Percentiles rank a stretch among this genome's conserved stretches.
phyloP scores from a whole-genome alignment of 2,113 vertebrate genomes.

The Pithys albifrons region DNA sequence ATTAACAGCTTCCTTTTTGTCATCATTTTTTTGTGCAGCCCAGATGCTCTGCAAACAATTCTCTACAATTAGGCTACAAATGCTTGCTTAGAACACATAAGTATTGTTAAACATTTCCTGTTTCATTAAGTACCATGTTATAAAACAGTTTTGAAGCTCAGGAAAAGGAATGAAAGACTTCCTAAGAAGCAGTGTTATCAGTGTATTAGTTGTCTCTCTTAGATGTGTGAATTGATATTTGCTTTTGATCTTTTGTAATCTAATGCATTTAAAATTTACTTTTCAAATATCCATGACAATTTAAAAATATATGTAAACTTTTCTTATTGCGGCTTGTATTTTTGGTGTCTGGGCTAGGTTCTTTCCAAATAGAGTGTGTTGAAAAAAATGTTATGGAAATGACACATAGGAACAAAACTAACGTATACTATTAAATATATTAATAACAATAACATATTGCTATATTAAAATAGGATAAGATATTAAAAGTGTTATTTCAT shows the following conservation, averaged over 20 bases:
- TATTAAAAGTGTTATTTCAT: background rate
- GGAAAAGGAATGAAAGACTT: background rate
- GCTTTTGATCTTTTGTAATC: conserved; percentile 18
- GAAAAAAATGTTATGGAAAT: background rate
- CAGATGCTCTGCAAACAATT: background rate
- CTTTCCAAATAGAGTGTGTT: background rate
- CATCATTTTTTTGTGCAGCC: background rate
- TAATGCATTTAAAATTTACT: background rate
- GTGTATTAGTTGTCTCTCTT: background rate
- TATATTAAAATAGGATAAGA: background rate
- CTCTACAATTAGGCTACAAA: background rate
- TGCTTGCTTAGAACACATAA: background rate
- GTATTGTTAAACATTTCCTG: background rate
- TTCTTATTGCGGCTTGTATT: background rate
- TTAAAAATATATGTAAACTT: background rate
- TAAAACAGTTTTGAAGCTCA: background rate
- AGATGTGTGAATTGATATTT: background rate
- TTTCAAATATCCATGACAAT: background rate
- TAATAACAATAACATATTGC: background rate
- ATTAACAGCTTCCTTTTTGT: background rate
- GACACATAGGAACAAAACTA: background rate
- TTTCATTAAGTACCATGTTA: background rate
- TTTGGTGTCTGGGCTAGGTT: background rate
- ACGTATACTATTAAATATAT: background rate
- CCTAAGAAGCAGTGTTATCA: background rate